Base-by-base conservation (phyloP, 2,113 vertebrate species). In the Pterocles burchelli region DNA sequence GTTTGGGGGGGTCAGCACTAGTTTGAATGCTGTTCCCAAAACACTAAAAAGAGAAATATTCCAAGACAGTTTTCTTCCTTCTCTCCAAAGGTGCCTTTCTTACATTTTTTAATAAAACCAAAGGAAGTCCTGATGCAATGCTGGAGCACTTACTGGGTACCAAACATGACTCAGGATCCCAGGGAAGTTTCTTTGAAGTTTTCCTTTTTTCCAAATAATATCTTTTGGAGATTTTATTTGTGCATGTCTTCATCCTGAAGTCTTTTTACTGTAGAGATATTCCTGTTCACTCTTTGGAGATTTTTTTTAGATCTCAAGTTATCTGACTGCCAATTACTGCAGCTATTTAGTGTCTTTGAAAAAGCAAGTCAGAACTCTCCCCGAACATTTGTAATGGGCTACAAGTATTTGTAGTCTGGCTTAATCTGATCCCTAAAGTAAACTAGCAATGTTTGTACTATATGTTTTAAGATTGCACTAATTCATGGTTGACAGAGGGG, bases 371-470 rank as follows among this genome's bases (percentile, higher is more conserved):
- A 83, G 78, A 79, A 88, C 28, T 59, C 13, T 67, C 31, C 43
- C 57, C 48, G 91, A 63, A 78, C 34, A 57, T 75, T 75, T 85
- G 55, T 85, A 82, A 91, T 13, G 41, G 33, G n/a, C 58, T 88
- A 66, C 54, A 94, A 70, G 62, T 80, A 88, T 79, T 91, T 90
- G 71, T 54, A 89, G 54, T 29, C 45, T 72, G 29, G 13, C 33
- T 74, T 88, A 94, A 90, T 41, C 31, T 88, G 45, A 94, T 91
- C 77, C 70, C 52, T 24, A 91, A 72, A 3, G 74, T 78, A 93
- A 87, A 91, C 48, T 14, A 59, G 48, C 87, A 78, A 55, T 0
- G 0, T 81, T 10, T 67, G 45, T 58, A 46, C 29, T 16, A 65
- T 54, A 68, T 1, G 1, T 76, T 77, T 82, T 73, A 74, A 81